Base-by-base conservation (phyloP, 1,140 invertebrate genomes). In the Penaeus indicus region DNA sequence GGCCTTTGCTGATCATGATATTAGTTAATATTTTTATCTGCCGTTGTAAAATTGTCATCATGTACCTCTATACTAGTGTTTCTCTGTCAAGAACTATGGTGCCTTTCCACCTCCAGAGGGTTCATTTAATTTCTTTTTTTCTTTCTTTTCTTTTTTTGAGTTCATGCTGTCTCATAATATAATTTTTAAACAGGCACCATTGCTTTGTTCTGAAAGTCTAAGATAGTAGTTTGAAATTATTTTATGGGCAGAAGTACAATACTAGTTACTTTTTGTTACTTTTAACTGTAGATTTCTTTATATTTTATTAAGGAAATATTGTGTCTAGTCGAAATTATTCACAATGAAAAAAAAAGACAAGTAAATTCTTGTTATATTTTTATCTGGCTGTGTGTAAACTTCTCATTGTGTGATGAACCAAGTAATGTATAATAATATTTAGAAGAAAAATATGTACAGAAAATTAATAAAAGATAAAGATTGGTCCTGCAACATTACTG, bases 311-410 rank as follows among this genome's bases (percentile, higher is more conserved):
- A 61, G 61, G 60, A 22, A 61, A 32, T 32, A 82, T 25, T 61
- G 80, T 82, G 81, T 88, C 86, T 88, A 88, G 86, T 88, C 81
- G 83, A 80, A 78, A 64, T 77, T 83, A 72, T 61, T 79, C 82
- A 78, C 25, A 25, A 78, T 63, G 47, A 32, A 54, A 42, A n/a
- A 60, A 88, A 88, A 88, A 87, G 85, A 81, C 85, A 82, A 80
- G 38, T 72, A 75, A 84, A 88, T 78, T 88, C 47, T 88, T 84
- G 84, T 79, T 78, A 62, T 75, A 62, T 75, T 85, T 63, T 72
- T 85, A 86, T 80, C 78, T 81, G 85, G 78, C 85, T 86, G 85
- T 79, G 84, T 79, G 61, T 67, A 42, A 63, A 84, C 4, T 25
- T 75, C 47, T 47, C 47, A 47, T 47, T 47, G 47, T 47, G 47